Conservation (phyloP, 2,888 invertebrate genomes). For the Zygaena filipendulae region DNA sequence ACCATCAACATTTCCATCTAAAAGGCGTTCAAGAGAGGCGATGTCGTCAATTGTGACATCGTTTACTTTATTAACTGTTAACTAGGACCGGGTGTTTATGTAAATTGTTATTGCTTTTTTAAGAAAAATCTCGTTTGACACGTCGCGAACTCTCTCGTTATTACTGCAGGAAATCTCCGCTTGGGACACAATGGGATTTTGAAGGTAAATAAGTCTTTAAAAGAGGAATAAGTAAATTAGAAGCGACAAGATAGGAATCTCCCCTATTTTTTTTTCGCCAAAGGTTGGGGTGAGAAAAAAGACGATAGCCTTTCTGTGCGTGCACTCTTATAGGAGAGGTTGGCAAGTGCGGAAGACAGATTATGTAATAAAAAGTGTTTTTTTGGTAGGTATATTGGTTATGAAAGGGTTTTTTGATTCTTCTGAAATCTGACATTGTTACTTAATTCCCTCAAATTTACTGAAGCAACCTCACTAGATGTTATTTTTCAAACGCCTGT, state of each 20-base stretch:
- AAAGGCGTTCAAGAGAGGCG: constrained; percentile 51
- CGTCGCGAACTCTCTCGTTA: constrained; percentile 53
- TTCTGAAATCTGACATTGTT: no score
- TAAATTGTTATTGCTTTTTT: constrained; percentile 69
- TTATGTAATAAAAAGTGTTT: no score
- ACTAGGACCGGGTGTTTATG: constrained; percentile 65
- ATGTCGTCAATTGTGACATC: constrained; percentile 58
- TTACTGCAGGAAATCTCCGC: constrained; percentile 45
- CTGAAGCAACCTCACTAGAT: no score
- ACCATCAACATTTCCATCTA: constrained; percentile 54
- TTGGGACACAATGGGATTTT: constrained; percentile 65
- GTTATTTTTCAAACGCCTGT: no score
- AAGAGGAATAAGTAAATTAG: constrained; percentile 84
- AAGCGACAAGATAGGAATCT: constrained; percentile 82
- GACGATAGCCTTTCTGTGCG: constrained; percentile 58
- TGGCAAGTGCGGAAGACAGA: no score
- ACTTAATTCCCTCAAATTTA: no score
- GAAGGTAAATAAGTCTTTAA: constrained; percentile 80
- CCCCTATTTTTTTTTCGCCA: constrained; percentile 71
- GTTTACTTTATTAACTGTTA: constrained; percentile 67
- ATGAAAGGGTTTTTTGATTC: no score
- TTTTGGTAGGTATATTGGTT: no score
- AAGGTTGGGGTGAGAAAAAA: constrained; percentile 58
- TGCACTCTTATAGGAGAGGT: no score
- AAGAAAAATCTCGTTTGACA: constrained; percentile 62